These are phyloP conservation scores for Saccostrea glomerata DNA, from an alignment of 1,140 invertebrate species.

Conservation along the genomic window DNA sequence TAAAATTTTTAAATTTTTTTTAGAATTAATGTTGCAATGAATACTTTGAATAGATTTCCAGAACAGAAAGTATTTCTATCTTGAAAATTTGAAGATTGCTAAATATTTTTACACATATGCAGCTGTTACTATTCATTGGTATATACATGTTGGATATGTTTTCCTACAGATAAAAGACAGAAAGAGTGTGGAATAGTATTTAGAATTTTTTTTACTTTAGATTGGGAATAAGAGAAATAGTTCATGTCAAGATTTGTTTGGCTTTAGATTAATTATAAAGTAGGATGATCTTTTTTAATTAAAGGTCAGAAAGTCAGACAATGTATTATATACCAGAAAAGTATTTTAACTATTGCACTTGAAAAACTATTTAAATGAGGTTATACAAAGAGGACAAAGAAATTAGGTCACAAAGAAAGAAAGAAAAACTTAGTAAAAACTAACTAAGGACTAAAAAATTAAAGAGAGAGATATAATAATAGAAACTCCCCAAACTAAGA, in stretches of 20 bases:
- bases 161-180: too few relatives aligned
- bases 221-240: not conserved
- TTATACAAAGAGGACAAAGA: constrained; percentile 13
- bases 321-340: not conserved
- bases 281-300: not conserved
- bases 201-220: too few relatives aligned
- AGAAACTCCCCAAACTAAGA: constrained; percentile 23
- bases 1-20: not conserved
- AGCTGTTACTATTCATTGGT: too few relatives aligned
- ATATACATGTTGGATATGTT: too few relatives aligned
- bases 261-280: not conserved
- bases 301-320: not conserved
- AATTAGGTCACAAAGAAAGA: not conserved
- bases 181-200: too few relatives aligned
- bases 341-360: not conserved
- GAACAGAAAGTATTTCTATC: too few relatives aligned
- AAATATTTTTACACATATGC: too few relatives aligned
- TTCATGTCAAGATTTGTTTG: not conserved
- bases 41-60: too few relatives aligned
- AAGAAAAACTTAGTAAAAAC: not conserved
- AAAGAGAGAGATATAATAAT: not conserved
- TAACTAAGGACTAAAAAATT: not conserved
- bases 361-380: not conserved
- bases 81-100: too few relatives aligned
- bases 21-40: not conserved